Evolutionary conservation across 2,113 vertebrate genomes (phyloP).

Genomic region (Pitta sordida): DNA sequence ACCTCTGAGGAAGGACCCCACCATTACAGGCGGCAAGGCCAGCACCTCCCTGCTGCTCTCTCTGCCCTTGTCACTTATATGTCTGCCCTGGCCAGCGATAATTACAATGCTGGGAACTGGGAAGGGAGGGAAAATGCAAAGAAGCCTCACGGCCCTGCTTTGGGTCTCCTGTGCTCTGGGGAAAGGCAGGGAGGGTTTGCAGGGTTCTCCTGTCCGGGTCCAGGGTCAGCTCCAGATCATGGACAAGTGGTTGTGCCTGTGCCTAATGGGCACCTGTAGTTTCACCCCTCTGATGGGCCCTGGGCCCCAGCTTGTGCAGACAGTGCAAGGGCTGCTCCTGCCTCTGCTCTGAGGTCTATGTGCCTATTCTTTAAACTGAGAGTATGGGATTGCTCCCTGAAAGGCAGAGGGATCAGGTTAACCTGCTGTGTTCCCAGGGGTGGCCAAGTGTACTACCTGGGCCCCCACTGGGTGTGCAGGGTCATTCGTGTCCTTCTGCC

Average conservation of each 20-base stretch:
- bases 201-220: neutral
- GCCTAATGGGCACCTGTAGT: neutral
- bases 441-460: rapidly evolving
- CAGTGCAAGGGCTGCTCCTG: rapidly evolving
- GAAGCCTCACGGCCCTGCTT: neutral
- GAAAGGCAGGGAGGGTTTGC: neutral
- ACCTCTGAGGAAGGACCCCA: neutral
- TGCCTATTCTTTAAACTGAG: neutral
- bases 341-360: neutral
- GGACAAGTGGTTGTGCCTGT: rapidly evolving
- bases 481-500: neutral
- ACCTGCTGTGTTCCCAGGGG: neutral
- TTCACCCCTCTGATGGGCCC: neutral
- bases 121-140: neutral
- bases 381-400: neutral
- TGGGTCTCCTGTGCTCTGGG: neutral
- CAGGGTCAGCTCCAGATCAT: neutral
- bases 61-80: neutral
- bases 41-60: neutral
- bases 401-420: neutral
- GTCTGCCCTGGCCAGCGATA: neutral
- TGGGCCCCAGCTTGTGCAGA: neutral
- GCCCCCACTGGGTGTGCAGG: rapidly evolving
- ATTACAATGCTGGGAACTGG: neutral
- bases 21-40: slow-evolving; percentile 15